Evolutionary conservation across 2,888 invertebrate genomes (phyloP).

Genomic region (Cephus sareptanus): DNA sequence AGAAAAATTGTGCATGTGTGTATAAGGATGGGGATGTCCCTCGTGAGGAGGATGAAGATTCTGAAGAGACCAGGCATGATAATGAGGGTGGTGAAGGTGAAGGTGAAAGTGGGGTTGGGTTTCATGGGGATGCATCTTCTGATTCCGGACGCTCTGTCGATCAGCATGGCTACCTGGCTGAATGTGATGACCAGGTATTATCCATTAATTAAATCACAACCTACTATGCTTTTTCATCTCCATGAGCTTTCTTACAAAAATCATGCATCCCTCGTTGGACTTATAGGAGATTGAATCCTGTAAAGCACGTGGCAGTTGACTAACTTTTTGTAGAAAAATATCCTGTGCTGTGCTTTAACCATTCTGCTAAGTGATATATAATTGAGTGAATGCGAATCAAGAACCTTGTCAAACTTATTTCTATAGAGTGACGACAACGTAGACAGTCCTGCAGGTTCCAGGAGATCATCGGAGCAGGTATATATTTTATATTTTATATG

Average conservation of each 20-base stretch:
- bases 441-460: slow-evolving; percentile 68
- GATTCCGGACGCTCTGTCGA: slow-evolving; percentile 57
- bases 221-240: not conserved
- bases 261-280: not conserved
- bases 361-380: not conserved
- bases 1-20: slow-evolving; percentile 63
- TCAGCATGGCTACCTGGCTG: slow-evolving; percentile 57
- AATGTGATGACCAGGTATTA: slow-evolving; percentile 62
- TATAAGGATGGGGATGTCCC: slow-evolving; percentile 63
- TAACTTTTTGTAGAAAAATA: not conserved
- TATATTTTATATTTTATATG: not conserved
- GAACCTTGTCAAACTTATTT: slow-evolving; percentile 30
- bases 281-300: not conserved
- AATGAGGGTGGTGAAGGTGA: slow-evolving; percentile 48
- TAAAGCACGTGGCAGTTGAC: not conserved
- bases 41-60: slow-evolving; percentile 68
- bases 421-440: slow-evolving; percentile 74
- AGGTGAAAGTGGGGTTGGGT: slow-evolving; percentile 45
- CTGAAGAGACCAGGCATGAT: slow-evolving; percentile 48
- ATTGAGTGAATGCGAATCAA: not conserved
- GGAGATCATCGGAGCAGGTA: slow-evolving; percentile 63
- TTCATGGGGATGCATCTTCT: slow-evolving; percentile 53
- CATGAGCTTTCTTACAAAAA: not conserved
- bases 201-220: slow-evolving; percentile 1
- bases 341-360: not conserved